A percentile compares a stretch with the other conserved stretches of the same genome.
phyloP scores from a whole-genome alignment of 2,113 vertebrate genomes.

The Chrysochloris asiatica region DNA sequence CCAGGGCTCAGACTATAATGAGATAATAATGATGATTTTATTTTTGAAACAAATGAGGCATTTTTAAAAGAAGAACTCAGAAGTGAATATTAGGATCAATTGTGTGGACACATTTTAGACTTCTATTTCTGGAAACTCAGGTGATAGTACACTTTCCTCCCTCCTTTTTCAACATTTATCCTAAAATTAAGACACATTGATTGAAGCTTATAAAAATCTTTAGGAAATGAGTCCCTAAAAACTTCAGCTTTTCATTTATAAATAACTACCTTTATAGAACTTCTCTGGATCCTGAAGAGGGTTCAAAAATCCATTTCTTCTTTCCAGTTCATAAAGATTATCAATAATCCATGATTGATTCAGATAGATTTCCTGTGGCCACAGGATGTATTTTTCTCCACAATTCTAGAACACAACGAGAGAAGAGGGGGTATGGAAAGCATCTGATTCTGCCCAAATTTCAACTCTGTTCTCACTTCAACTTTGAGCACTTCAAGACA shows the following conservation, averaged over 20 bases:
- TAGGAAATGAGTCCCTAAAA: background rate
- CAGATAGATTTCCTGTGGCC: background rate
- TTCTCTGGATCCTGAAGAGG: background rate
- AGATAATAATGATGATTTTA: slow-evolving; percentile 67
- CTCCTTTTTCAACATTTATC: slow-evolving; percentile 3
- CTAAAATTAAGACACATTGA: background rate
- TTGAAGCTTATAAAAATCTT: background rate
- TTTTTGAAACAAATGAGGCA: slow-evolving; percentile 51
- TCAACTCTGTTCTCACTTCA: background rate
- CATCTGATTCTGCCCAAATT: background rate
- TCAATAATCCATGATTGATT: slow-evolving; percentile 12
- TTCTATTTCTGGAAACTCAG: background rate
- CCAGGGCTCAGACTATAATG: slow-evolving; percentile 53
- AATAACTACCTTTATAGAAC: background rate
- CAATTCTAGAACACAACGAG: background rate
- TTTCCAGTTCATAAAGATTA: background rate
- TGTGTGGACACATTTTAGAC: background rate
- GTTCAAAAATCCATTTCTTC: slow-evolving; percentile 31
- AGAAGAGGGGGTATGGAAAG: background rate
- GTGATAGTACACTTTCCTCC: background rate
- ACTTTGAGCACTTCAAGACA: background rate
- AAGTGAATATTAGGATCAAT: background rate
- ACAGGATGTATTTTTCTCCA: background rate
- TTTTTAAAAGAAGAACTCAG: slow-evolving; percentile 54
- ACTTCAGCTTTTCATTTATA: slow-evolving; percentile 4